Evolutionary conservation across 2,888 invertebrate species (phyloP).

Genomic region (Rhyacophila evoluta): DNA sequence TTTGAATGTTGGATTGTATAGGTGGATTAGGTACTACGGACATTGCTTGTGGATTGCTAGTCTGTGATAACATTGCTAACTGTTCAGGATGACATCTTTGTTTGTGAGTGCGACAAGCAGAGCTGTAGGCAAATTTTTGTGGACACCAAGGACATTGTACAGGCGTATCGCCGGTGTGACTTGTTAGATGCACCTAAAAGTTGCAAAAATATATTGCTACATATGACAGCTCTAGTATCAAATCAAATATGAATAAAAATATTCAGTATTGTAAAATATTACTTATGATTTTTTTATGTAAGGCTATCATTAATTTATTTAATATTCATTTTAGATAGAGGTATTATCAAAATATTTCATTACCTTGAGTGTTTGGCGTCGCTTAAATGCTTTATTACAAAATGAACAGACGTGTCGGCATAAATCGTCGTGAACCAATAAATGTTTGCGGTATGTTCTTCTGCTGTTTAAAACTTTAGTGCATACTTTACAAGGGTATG

Average conservation of each 20-base stretch:
- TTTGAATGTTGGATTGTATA: not conserved
- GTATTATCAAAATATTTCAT: not conserved
- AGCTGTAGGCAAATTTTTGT: constrained; percentile 70
- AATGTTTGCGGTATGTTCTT: constrained; percentile 69
- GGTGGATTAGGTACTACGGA: not conserved
- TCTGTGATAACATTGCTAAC: constrained; percentile 33
- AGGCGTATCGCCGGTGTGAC: constrained; percentile 71
- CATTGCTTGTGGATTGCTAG: not conserved
- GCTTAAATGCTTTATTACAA: constrained; percentile 70
- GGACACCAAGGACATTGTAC: constrained; percentile 70
- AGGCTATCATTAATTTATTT: too few relatives aligned
- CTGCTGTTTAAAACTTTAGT: constrained; percentile 68
- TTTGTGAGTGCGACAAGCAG: constrained; percentile 70
- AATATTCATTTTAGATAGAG: too few relatives aligned
- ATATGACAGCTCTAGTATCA: too few relatives aligned
- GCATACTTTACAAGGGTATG: constrained; percentile 69
- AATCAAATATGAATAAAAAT: too few relatives aligned
- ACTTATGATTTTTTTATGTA: too few relatives aligned
- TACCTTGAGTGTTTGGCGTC: constrained; percentile 68
- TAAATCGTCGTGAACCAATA: constrained; percentile 69
- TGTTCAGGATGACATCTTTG: constrained; percentile 68
- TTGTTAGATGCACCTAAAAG: constrained; percentile 69
- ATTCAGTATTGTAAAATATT: too few relatives aligned
- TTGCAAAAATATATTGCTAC: too few relatives aligned
- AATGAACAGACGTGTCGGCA: constrained; percentile 69